phyloP scores from a whole-genome alignment of 1,140 invertebrate species.

The Aphis craccivora region DNA sequence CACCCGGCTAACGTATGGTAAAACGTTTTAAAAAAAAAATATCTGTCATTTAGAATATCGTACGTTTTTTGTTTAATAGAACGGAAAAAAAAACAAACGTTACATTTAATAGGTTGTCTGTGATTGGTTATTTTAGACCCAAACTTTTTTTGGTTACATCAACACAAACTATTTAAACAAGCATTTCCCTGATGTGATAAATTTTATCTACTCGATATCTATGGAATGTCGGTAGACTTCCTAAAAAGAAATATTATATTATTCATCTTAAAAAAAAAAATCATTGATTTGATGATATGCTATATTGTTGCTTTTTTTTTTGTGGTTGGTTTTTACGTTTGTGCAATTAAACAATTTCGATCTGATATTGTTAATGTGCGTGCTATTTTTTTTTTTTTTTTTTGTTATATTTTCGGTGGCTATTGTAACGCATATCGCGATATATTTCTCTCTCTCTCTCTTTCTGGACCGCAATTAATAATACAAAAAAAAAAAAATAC shows the following conservation, averaged over 20 bases:
- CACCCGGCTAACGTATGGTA: neutral
- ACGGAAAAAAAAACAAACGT: neutral
- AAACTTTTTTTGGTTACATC: conserved; percentile 6
- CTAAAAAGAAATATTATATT: conserved; percentile 28
- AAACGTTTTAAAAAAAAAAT: conserved; percentile 18
- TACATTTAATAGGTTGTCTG: neutral
- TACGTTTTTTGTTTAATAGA: neutral
- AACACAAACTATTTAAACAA: conserved; percentile 16
- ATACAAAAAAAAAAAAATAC: conserved; percentile 46
- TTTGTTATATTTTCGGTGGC: conserved; percentile 11
- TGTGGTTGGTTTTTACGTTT: neutral
- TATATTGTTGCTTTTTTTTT: neutral
- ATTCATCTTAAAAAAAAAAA: conserved; percentile 8
- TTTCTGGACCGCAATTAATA: conserved; percentile 50
- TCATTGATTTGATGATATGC: neutral
- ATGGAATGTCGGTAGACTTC: conserved; percentile 40
- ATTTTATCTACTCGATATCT: conserved; percentile 27
- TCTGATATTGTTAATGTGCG: conserved; percentile 46
- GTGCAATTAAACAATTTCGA: conserved; percentile 46
- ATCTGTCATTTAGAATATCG: conserved; percentile 13
- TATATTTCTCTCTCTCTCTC: conserved; percentile 28
- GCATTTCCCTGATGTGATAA: neutral
- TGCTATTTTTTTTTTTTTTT: conserved; percentile 39
- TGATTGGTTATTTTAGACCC: neutral
- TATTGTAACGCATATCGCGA: conserved; percentile 52